phyloP scores from a whole-genome alignment of 2,797 vertebrate species.

The Alosa sapidissima region DNA sequence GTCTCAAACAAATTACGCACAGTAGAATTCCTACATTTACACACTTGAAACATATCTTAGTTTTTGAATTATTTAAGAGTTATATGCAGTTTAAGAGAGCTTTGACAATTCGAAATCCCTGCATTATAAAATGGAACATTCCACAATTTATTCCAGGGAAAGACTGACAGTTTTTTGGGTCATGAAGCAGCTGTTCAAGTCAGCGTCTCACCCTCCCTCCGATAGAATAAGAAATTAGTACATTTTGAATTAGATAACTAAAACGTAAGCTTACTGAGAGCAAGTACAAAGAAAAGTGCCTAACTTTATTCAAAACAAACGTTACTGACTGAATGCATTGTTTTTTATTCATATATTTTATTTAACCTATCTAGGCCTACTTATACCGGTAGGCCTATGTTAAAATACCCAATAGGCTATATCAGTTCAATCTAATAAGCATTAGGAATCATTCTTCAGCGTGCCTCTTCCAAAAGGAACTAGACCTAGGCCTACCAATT shows the following conservation, averaged over 20 bases:
- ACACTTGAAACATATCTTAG: not conserved
- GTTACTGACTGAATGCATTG: conserved; percentile 51
- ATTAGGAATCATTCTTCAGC: too few species aligned
- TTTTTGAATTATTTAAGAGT: conserved; percentile 3
- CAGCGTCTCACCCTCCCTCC: conserved; percentile 74
- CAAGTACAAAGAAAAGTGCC: conserved; percentile 48
- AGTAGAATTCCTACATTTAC: not conserved
- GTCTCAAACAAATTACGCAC: not conserved
- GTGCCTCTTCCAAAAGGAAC: too few species aligned
- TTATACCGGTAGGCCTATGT: not conserved
- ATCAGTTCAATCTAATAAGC: too few species aligned
- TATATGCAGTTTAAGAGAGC: not conserved
- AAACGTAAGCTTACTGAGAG: conserved; percentile 69
- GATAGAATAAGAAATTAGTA: conserved; percentile 86
- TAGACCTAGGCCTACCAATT: not conserved
- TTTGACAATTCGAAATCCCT: conserved; percentile 45
- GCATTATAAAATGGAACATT: conserved; percentile 72
- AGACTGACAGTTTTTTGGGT: conserved; percentile 94
- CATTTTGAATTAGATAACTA: conserved; percentile 87
- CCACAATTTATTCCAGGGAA: conserved; percentile 92
- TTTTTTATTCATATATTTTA: conserved; percentile 26
- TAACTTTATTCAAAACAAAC: not conserved
- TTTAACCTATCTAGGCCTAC: conserved; percentile 29
- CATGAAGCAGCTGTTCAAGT: conserved; percentile 87
- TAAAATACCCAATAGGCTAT: conserved; percentile 21